Base-by-base conservation (phyloP, 2,797 vertebrate species). In the Esox masquinongy region DNA sequence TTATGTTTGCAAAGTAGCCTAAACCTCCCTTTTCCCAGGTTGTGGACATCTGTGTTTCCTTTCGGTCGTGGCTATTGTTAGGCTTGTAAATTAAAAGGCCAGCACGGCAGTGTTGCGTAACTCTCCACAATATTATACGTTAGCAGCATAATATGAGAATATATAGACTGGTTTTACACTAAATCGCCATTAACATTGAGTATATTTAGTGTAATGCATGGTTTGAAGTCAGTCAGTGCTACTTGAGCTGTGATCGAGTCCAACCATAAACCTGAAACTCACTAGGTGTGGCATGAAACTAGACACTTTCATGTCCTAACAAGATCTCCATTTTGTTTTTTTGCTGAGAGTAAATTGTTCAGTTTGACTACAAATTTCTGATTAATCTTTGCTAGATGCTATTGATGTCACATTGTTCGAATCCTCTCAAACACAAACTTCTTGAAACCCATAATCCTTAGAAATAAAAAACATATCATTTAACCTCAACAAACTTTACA, bases 11-110 rank as follows among this genome's bases (percentile, higher is more conserved):
- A 71, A 72, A 82, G 63, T 73, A 77, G 64, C 75, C 84, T 74
- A 12, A 61, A 24, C 22, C 56, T 11, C 31, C 14, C 53, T 83
- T 76, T 77, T 63, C 71, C 70, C 83, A 82, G 86, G 78, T 87
- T 87, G 81, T 75, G 83, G 92, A 92, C 93, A 94, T 94, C 92
- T 94, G 92, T 90, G 85, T 89, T 91, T 89, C 86, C 82, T 90
- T 84, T 90, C 72, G 80, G 78, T 80, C 67, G 77, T 84, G 83
- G 87, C 77, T 86, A 81, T 88, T 82, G 83, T 82, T 82, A 74
- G 74, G 82, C 81, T 77, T 76, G 73, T 81, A 79, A 80, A 82
- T 78, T 71, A 84, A 78, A 86, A 64, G 82, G 59, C 88, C 87
- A 71, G 56, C n/a, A 17, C 76, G 81, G 82, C 82, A 77, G 67